phyloP scores from a whole-genome alignment of 1,140 invertebrate species.

The Bacillus rossius region DNA sequence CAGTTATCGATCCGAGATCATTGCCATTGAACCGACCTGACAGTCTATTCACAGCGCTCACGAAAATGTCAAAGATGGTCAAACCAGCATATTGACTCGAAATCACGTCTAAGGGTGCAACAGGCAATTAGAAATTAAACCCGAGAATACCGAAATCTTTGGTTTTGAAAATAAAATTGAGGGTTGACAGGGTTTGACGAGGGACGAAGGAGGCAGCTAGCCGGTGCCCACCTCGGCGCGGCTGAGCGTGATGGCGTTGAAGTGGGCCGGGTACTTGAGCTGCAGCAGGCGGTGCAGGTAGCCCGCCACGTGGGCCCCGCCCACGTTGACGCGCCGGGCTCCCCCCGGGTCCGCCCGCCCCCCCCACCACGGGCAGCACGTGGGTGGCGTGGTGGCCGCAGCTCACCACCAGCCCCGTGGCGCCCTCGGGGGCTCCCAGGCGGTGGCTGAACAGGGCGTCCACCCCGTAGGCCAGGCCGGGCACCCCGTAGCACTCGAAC shows the following conservation, averaged over 20 bases:
- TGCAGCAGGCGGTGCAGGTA: conserved; percentile 89
- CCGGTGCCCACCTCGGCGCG: conserved; percentile 75
- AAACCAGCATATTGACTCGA: no score
- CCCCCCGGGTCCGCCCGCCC: conserved; percentile 60
- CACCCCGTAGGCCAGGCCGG: conserved; percentile 78
- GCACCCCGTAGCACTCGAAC: conserved; percentile 90
- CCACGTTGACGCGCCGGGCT: conserved; percentile 76
- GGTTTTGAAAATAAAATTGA: no score
- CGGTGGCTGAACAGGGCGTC: conserved; percentile 80
- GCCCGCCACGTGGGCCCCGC: conserved; percentile 78
- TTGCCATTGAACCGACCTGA: no score
- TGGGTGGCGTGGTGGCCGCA: conserved; percentile 87
- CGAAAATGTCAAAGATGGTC: no score
- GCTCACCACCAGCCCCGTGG: conserved; percentile 68
- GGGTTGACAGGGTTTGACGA: no score
- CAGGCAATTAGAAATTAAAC: no score
- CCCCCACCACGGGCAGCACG: conserved; percentile 73
- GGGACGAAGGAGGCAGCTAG: no score
- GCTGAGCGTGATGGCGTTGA: conserved; percentile 78
- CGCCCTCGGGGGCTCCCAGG: conserved; percentile 22
- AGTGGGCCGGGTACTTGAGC: conserved; percentile 89
- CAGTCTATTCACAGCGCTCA: no score
- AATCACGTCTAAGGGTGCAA: no score
- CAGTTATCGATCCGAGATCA: no score
- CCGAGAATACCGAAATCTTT: no score